Percentiles rank a stretch among this genome's conserved stretches.
Evolutionary conservation across 2,797 vertebrate genomes (phyloP).

Genomic region (Limosa lapponica): DNA sequence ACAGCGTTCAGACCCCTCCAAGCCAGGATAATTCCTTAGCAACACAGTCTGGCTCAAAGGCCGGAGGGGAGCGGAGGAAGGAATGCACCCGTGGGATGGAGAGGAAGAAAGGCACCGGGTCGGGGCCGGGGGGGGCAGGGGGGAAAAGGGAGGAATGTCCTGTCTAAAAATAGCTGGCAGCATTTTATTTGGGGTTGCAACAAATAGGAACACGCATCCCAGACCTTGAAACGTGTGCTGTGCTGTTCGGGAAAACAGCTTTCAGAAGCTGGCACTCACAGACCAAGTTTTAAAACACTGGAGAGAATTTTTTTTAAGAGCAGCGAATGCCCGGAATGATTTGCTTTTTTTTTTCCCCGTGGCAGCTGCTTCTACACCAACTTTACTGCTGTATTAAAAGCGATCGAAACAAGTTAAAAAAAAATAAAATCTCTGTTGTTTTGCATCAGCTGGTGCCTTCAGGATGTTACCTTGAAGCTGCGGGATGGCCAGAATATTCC

Average conservation of each 20-base stretch:
- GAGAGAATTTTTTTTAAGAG: background rate
- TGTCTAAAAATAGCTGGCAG: background rate
- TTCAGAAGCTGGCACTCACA: background rate
- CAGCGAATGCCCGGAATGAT: background rate
- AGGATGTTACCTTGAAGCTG: slow-evolving; percentile 77
- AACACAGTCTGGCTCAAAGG: slow-evolving; percentile 22
- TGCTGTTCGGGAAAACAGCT: background rate
- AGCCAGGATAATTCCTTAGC: slow-evolving; percentile 54
- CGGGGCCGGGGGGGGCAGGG: accelerated
- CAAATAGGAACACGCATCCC: background rate
- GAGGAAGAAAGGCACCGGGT: background rate
- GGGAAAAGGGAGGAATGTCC: background rate
- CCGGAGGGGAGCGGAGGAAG: background rate
- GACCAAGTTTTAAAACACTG: background rate
- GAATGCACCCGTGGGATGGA: background rate
- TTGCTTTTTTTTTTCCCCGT: background rate
- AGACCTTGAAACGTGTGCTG: background rate
- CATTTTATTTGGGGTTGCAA: background rate
- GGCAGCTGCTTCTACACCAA: background rate
- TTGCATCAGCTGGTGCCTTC: slow-evolving; percentile 76
- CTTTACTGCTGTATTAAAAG: background rate
- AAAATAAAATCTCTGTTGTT: background rate
- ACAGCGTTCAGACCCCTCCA: slow-evolving; percentile 5
- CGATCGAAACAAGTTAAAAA: background rate
- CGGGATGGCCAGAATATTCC: slow-evolving; percentile 65